phyloP scores from a whole-genome alignment of 2,797 vertebrate species.

The Malacoraja senta region DNA sequence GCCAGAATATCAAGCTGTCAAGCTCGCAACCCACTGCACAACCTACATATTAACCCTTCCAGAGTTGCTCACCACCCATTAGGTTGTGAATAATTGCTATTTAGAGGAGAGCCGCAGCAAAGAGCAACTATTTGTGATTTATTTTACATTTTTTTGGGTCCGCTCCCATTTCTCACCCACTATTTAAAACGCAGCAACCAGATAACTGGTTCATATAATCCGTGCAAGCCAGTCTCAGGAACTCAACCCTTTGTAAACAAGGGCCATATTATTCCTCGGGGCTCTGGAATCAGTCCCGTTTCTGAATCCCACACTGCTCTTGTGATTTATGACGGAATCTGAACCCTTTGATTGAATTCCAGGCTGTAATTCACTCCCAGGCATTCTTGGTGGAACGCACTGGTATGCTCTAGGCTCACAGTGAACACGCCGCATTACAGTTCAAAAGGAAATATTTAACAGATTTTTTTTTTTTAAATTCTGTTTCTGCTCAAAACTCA shows the following conservation, averaged over 20 bases:
- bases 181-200: neutral
- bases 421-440: neutral
- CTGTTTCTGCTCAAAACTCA: neutral
- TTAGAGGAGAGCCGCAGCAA: neutral
- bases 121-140: neutral
- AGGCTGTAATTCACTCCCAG: conserved; percentile 15
- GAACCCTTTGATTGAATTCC: conserved; percentile 30
- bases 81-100: neutral
- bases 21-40: neutral
- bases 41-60: neutral
- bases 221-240: neutral
- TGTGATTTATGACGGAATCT: conserved; percentile 20
- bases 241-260: neutral
- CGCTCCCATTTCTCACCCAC: neutral
- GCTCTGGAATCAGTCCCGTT: conserved; percentile 17
- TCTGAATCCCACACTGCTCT: conserved; percentile 15
- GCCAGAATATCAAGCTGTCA: neutral
- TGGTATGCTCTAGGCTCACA: neutral
- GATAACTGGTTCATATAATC: neutral
- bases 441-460: conserved; percentile 17
- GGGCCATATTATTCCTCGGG: neutral
- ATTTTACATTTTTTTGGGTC: neutral
- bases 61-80: neutral
- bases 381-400: neutral
- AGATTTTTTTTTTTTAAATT: neutral